Evolutionary conservation across 2,888 invertebrate species (phyloP).

Genomic region (Thereva nobilitata): DNA sequence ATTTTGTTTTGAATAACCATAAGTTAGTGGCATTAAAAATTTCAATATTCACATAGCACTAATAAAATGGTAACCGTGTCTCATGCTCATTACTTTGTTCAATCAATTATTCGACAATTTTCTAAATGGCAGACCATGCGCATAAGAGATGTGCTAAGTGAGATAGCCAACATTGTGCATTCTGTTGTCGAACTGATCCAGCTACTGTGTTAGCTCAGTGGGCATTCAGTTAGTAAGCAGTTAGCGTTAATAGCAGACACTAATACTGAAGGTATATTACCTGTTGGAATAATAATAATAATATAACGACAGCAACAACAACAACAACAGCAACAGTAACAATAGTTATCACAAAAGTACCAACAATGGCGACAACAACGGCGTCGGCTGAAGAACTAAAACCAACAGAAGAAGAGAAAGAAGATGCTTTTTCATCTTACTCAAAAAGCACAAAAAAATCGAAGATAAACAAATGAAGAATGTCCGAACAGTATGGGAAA

Average conservation of each 20-base stretch:
- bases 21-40: slow-evolving; percentile 1
- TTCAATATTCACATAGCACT: slow-evolving; percentile 23
- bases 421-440: neutral
- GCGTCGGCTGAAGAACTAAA: slow-evolving; percentile 37
- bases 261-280: too few relatives aligned
- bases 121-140: slow-evolving; percentile 49
- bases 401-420: slow-evolving; percentile 27
- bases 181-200: slow-evolving; percentile 26
- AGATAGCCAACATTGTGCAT: slow-evolving; percentile 38
- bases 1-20: slow-evolving; percentile 18
- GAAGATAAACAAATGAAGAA: slow-evolving; percentile 16
- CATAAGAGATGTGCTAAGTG: slow-evolving; percentile 45
- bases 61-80: neutral
- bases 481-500: slow-evolving; percentile 11
- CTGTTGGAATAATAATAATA: neutral
- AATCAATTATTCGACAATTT: slow-evolving; percentile 48
- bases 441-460: neutral
- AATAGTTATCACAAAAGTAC: slow-evolving; percentile 15
- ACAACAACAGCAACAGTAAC: neutral
- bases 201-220: slow-evolving; percentile 13
- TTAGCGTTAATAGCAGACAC: slow-evolving; percentile 28
- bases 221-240: slow-evolving; percentile 34
- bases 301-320: slow-evolving; percentile 16
- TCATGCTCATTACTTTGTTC: slow-evolving; percentile 39
- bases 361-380: slow-evolving; percentile 37